Base-by-base conservation (phyloP, 2,888 invertebrate genomes). In the Sinotaia quadrata region DNA sequence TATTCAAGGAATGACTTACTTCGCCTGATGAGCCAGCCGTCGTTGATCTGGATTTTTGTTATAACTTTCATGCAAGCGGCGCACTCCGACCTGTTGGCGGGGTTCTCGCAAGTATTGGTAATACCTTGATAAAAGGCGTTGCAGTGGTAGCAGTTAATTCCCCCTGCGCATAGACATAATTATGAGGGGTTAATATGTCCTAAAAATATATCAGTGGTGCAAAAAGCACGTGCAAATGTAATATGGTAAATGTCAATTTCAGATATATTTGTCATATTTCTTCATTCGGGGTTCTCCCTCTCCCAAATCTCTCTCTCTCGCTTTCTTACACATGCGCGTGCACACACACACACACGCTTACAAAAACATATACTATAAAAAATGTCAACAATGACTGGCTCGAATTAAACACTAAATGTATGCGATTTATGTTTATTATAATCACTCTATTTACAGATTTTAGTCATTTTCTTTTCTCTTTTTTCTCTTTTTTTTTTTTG, bases 51-150 rank as follows among this genome's bases (percentile, higher is more conserved):
- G 18, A 81, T 68, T 10, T 78, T 72, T 21, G 82, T 82, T 57
- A 73, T 71, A 0, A 81, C 78, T 62, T 84, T 84, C 62, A 82
- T 65, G 69, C 84, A 84, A 5, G 78, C 79, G 2, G 71, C 41
- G 60, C 84, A 84, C 59, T 75, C 73, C n/a, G 71, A 65, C 49
- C 76, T 71, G 36, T 72, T 58, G 10, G 52, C 33, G 1, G 79
- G 76, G 12, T 68, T 24, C 44, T 75, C 74, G 61, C 84, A 84
- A 4, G 77, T 76, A 68, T 80, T 77, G 31, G 73, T 75, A 12
- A 8, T 74, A 0, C 82, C 82, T 8, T 78, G 75, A 18, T 77
- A 72, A 61, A 74, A 79, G 12, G 80, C 75, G 66, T 82, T 82
- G 68, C 84, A 84, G 68, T 84, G 81, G 59, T 72, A 76, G 70